A percentile compares a stretch with the other conserved stretches of the same genome.
Evolutionary conservation across 2,113 vertebrate genomes (phyloP).

Genomic region (Acanthisitta chloris): DNA sequence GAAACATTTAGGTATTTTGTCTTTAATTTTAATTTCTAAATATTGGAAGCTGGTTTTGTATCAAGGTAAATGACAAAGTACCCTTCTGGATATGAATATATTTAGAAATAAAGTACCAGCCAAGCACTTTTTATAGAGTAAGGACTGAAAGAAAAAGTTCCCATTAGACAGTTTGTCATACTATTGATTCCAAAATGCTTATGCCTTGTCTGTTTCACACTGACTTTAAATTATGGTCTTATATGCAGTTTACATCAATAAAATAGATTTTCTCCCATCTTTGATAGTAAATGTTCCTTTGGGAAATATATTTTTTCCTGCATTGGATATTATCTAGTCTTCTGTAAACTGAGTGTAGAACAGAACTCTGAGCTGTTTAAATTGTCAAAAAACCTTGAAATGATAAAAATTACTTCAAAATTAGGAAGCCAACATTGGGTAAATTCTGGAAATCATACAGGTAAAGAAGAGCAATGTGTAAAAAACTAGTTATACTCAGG

Average conservation of each 20-base stretch:
- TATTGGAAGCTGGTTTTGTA: neutral
- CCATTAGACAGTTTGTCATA: neutral
- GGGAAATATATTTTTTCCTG: neutral
- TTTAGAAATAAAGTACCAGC: neutral
- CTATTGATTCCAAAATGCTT: neutral
- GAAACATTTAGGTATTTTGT: neutral
- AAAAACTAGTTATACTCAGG: neutral
- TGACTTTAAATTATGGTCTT: neutral
- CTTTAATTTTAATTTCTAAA: neutral
- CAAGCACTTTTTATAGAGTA: neutral
- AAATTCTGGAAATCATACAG: neutral
- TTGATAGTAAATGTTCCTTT: neutral
- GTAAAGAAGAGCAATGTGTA: neutral
- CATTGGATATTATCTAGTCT: neutral
- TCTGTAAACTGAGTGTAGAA: neutral
- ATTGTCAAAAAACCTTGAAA: neutral
- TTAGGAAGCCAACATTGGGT: accelerated
- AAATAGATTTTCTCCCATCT: neutral
- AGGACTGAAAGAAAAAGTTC: neutral
- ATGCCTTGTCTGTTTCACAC: neutral
- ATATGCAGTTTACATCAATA: neutral
- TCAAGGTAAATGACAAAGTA: neutral
- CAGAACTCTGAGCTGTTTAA: neutral
- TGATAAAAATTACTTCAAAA: neutral
- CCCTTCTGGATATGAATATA: neutral